Conservation (phyloP, 2,797 vertebrate species). For the Aeoliscus strigatus region DNA sequence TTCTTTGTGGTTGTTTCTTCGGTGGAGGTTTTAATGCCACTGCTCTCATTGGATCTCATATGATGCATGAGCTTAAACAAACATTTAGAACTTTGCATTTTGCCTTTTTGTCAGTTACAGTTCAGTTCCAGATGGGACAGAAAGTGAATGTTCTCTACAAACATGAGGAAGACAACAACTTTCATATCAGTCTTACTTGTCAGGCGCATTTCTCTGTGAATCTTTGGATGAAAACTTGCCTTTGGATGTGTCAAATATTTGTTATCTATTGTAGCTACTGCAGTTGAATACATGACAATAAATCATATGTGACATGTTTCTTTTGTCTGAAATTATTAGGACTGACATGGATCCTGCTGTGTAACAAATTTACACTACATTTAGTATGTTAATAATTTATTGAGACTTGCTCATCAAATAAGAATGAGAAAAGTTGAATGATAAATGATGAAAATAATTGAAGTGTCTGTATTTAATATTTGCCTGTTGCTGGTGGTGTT, state of each 20-base stretch:
- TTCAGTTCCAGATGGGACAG: slow-evolving; percentile 40
- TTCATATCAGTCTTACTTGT: slow-evolving; percentile 66
- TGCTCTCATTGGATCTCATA: slow-evolving; percentile 49
- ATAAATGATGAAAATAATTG: no score
- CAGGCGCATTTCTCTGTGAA: slow-evolving; percentile 41
- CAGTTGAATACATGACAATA: slow-evolving; percentile 64
- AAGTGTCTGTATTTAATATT: no score
- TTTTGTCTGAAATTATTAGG: slow-evolving; percentile 19
- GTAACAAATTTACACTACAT: no score
- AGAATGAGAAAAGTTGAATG: no score
- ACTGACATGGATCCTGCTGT: background rate
- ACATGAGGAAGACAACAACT: slow-evolving; percentile 34
- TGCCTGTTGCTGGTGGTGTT: no score
- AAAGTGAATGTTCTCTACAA: slow-evolving; percentile 36
- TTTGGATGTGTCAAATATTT: slow-evolving; percentile 67
- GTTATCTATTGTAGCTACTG: slow-evolving; percentile 72
- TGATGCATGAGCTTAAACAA: slow-evolving; percentile 72
- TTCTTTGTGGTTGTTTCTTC: slow-evolving; percentile 53
- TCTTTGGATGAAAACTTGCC: slow-evolving; percentile 63
- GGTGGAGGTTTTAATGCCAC: slow-evolving; percentile 36
- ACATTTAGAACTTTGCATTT: slow-evolving; percentile 58
- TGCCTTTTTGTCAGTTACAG: slow-evolving; percentile 63
- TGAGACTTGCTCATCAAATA: no score
- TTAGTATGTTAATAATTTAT: no score
- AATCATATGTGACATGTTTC: slow-evolving; percentile 54